phyloP scores from a whole-genome alignment of 2,113 vertebrate genomes.

The Prietella phreatophila region DNA sequence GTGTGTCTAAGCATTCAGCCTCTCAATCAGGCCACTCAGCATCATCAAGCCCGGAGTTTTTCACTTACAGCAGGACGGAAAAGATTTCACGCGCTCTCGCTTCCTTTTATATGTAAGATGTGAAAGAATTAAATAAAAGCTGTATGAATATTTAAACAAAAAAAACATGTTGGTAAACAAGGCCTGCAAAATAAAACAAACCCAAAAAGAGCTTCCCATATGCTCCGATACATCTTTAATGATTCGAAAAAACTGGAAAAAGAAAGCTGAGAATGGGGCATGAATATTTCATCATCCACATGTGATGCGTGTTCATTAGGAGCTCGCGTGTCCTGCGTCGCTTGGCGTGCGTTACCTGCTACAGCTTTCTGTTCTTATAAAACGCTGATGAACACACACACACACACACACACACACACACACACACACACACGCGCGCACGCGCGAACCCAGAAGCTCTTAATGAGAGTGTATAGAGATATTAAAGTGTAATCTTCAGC shows the following conservation, averaged over 20 bases:
- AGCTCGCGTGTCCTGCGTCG: constrained; percentile 58
- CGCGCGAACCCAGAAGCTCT: constrained; percentile 44
- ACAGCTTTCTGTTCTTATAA: constrained; percentile 74
- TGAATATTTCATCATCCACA: constrained; percentile 83
- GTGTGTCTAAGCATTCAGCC: constrained; percentile 37
- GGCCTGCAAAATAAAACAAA: constrained; percentile 79
- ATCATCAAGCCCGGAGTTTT: constrained; percentile 72
- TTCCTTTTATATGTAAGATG: constrained; percentile 82
- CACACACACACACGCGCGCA: no score
- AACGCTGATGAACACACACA: constrained; percentile 58
- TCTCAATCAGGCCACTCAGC: constrained; percentile 76
- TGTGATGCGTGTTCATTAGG: constrained; percentile 78
- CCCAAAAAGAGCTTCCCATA: constrained; percentile 76
- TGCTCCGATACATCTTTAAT: constrained; percentile 84
- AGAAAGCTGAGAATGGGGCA: constrained; percentile 78
- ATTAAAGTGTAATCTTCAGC: constrained; percentile 57
- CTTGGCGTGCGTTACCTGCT: constrained; percentile 76
- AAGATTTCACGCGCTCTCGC: constrained; percentile 78
- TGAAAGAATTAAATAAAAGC: constrained; percentile 84
- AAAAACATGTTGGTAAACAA: constrained; percentile 82
- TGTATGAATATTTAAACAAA: constrained; percentile 81
- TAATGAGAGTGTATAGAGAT: constrained; percentile 62
- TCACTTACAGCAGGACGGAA: constrained; percentile 78
- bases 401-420: not conserved
- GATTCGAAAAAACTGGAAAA: constrained; percentile 77